Evolutionary conservation across 2,888 invertebrate species (phyloP).

Genomic region (Notodonta ziczac): DNA sequence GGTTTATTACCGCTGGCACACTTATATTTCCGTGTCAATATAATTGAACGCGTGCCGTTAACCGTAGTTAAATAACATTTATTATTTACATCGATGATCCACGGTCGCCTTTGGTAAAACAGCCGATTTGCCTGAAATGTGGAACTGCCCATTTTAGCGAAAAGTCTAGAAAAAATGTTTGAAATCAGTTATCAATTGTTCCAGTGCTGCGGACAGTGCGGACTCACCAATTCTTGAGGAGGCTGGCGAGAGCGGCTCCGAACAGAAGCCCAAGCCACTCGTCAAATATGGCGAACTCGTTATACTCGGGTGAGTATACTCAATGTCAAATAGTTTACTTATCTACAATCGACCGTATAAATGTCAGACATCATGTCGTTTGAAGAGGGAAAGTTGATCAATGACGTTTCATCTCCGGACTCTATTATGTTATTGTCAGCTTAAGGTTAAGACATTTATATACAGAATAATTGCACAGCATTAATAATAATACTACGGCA

Average conservation of each 20-base stretch:
- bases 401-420: neutral
- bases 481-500: no score
- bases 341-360: neutral
- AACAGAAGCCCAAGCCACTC: constrained; percentile 90
- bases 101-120: neutral
- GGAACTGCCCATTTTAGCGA: no score
- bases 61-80: neutral
- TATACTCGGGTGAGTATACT: constrained; percentile 92
- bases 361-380: neutral
- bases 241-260: constrained; percentile 89
- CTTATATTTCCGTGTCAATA: neutral
- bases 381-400: neutral
- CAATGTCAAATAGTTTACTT: neutral
- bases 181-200: constrained; percentile 45
- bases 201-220: constrained; percentile 83
- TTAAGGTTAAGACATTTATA: no score
- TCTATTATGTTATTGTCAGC: neutral
- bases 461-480: no score
- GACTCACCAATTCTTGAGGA: constrained; percentile 92
- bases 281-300: constrained; percentile 97
- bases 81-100: neutral
- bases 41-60: neutral
- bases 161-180: neutral
- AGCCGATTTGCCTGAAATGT: no score
- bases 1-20: neutral